A percentile compares a stretch with the other conserved stretches of the same genome.
Evolutionary conservation across 2,797 vertebrate species (phyloP).

Genomic region (Bufotes viridis): DNA sequence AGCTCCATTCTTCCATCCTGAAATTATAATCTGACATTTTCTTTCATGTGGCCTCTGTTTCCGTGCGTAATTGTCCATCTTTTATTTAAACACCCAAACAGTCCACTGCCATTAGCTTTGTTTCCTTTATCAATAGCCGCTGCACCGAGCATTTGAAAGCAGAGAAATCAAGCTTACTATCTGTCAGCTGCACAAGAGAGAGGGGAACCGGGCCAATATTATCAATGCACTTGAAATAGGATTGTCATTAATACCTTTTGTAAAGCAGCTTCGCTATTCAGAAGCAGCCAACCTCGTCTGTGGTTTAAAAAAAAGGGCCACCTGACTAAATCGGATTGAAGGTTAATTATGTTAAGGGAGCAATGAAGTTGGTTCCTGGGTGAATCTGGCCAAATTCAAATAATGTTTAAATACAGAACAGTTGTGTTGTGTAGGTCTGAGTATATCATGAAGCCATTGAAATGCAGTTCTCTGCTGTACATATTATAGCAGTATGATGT

Average conservation of each 20-base stretch:
- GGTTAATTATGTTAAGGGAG: constrained; percentile 44
- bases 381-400: not conserved
- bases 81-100: constrained; percentile 55
- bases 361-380: not conserved
- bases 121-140: constrained; percentile 45
- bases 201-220: constrained; percentile 46
- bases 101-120: constrained; percentile 55
- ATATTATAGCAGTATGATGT: not conserved
- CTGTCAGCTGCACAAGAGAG: constrained; percentile 53
- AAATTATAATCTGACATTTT: constrained; percentile 47
- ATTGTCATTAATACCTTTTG: constrained; percentile 57
- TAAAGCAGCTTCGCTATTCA: constrained; percentile 47
- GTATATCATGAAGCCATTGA: not conserved
- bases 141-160: constrained; percentile 48
- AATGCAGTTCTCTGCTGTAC: not conserved
- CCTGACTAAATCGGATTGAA: constrained; percentile 44
- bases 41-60: constrained; percentile 49
- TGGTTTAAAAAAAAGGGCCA: constrained; percentile 27
- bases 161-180: constrained; percentile 57
- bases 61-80: constrained; percentile 38
- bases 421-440: not conserved
- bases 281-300: constrained; percentile 50
- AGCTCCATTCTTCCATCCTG: constrained; percentile 24
- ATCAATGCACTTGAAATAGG: constrained; percentile 44
- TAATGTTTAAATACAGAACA: not conserved